phyloP scores from a whole-genome alignment of 2,797 vertebrate species.

The Tenualosa thibaudeaui region DNA sequence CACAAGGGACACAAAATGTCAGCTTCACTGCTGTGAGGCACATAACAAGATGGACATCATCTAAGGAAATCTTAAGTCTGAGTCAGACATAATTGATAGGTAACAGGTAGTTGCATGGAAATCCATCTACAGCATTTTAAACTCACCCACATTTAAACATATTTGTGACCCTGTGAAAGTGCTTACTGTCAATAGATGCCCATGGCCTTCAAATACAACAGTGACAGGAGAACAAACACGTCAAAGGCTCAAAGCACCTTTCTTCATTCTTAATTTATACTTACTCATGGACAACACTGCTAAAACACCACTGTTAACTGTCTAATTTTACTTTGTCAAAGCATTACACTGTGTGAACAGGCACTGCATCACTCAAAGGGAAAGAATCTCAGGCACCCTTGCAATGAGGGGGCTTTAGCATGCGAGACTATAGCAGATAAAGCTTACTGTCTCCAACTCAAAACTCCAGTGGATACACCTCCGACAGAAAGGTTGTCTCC shows the following conservation, averaged over 20 bases:
- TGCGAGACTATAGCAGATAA: conserved; percentile 53
- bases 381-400: conserved; percentile 68
- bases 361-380: conserved; percentile 57
- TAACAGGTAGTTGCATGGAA: background rate
- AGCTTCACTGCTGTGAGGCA: background rate
- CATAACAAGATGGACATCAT: background rate
- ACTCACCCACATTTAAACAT: background rate
- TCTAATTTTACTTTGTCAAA: conserved; percentile 8
- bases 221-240: background rate
- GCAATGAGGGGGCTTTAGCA: conserved; percentile 58
- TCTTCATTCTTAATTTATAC: no score
- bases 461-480: conserved; percentile 24
- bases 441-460: conserved; percentile 61
- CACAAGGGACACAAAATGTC: conserved; percentile 45
- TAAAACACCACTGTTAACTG: background rate
- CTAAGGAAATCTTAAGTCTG: background rate
- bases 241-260: background rate
- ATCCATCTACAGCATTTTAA: background rate
- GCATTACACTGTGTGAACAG: background rate
- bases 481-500: background rate
- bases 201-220: background rate
- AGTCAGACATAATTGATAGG: background rate
- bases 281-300: no score
- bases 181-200: background rate
- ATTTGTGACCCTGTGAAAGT: background rate